Evolutionary conservation across 2,797 vertebrate species (phyloP), one percentile per base, ranked within the genome.

Genomic region (Aselliscus stoliczkanus): DNA sequence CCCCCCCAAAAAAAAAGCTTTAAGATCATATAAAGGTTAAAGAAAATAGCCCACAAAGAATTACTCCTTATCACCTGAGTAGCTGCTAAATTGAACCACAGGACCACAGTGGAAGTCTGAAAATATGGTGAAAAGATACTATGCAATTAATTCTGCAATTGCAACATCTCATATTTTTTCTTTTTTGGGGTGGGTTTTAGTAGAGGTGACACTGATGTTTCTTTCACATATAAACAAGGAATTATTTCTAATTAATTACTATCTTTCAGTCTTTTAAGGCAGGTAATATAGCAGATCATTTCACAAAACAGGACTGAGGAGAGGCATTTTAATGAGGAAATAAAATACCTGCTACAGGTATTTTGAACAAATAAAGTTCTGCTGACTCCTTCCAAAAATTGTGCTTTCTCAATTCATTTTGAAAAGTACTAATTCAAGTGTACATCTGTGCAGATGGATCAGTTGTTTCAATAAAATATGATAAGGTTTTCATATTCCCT

Each of bases 41-140:
- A 62, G 60, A 31, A 98, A 98, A 98, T 97, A 97, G 96, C 97
- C 97, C 98, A 98, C 97, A 98, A 97, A 92, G 97, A 99, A 98
- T 98, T 98, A 98, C 98, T 98, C 97, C 95, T 98, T 98, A 98
- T 98, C 96, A 98, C 98, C 97, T 97, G 97, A 98, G 95, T 90
- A 96, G 54, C 96, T 67, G 67, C 90, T 97, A 98, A 97, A 96
- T 56, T 94, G 86, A 97, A 96, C 94, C 34, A 96, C 62, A 82
- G 83, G 97, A 96, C 94, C 34, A 96, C 62, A 82, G 83, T 97
- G 95, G 25, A 92, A 95, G 69, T 95, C 91, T 89, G 92, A 97
- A 98, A 97, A 97, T 95, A 95, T 85, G 91, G 88, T 95, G 86
- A 95, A 97, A 97, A 97, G 27, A 15, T 84, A 93, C 80, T 95